These are phyloP conservation scores for Leptobrachium ailaonicum DNA, from an alignment of 2,113 vertebrate genomes.

Conservation along the genomic window DNA sequence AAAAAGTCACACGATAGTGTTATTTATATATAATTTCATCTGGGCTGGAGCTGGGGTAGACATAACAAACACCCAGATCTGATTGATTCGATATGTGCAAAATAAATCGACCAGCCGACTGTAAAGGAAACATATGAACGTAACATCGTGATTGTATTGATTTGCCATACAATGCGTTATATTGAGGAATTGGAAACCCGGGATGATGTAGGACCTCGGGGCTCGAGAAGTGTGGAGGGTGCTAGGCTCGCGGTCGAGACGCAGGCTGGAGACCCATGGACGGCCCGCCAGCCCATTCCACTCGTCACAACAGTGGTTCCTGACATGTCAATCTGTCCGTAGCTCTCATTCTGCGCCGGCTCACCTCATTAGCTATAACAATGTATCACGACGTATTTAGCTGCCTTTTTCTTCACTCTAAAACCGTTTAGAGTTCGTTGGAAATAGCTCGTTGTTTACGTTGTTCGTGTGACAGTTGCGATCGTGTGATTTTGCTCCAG, in stretches of 20 bases:
- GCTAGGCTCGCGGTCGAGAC: background rate
- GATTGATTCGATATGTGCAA: background rate
- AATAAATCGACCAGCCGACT: background rate
- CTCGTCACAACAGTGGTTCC: background rate
- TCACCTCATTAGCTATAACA: background rate
- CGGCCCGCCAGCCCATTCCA: background rate
- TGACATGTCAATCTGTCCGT: background rate
- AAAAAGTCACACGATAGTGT: background rate
- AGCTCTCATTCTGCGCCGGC: background rate
- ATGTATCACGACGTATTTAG: background rate
- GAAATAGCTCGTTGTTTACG: background rate
- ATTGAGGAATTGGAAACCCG: background rate
- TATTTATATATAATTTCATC: background rate
- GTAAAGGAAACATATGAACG: background rate
- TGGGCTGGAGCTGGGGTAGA: background rate
- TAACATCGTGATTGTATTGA: background rate
- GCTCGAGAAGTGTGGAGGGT: background rate
- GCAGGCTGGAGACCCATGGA: background rate
- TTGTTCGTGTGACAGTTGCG: background rate
- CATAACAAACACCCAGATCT: background rate
- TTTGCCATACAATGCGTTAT: background rate
- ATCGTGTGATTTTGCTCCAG: background rate
- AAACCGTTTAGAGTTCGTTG: background rate
- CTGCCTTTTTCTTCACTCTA: slow-evolving; percentile 1
- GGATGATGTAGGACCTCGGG: background rate